These are phyloP conservation scores for Drosophila antonietae DNA, from an alignment of 2,888 invertebrate species.

Conservation along the genomic window DNA sequence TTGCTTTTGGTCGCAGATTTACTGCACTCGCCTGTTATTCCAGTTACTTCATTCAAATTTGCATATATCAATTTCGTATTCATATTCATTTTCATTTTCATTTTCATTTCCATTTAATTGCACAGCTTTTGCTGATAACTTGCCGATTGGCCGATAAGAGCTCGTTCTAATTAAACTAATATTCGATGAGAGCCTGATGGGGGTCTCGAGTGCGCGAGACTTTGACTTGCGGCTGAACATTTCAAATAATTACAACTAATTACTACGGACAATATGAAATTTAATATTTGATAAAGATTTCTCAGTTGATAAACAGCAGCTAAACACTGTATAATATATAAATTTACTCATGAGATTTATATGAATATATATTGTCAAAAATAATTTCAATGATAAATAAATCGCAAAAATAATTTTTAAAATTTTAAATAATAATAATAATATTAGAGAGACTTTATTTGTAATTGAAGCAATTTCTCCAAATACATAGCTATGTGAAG, in stretches of 20 bases:
- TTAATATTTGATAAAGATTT: too few relatives aligned
- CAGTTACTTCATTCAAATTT: slow-evolving; percentile 60
- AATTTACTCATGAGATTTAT: too few relatives aligned
- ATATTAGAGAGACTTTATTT: too few relatives aligned
- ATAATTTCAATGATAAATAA: too few relatives aligned
- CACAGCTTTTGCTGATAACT: slow-evolving; percentile 27
- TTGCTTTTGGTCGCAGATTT: slow-evolving; percentile 67
- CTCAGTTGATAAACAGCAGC: too few relatives aligned
- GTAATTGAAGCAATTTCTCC: too few relatives aligned
- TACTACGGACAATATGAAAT: background rate
- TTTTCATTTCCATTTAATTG: slow-evolving; percentile 50
- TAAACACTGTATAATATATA: too few relatives aligned
- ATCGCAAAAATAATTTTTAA: too few relatives aligned
- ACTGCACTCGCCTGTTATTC: slow-evolving; percentile 28
- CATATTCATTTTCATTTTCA: slow-evolving; percentile 25
- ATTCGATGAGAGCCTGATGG: slow-evolving; percentile 17
- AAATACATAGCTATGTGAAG: too few relatives aligned
- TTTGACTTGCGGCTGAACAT: background rate
- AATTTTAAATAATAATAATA: too few relatives aligned
- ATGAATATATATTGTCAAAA: too few relatives aligned
- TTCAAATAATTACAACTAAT: slow-evolving; percentile 6
- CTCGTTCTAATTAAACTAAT: slow-evolving; percentile 45
- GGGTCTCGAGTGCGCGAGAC: background rate
- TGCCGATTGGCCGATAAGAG: slow-evolving; percentile 65
- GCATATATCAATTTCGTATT: slow-evolving; percentile 52